phyloP scores from a whole-genome alignment of 2,797 vertebrate genomes.

The Oreonectes daqikongensis region DNA sequence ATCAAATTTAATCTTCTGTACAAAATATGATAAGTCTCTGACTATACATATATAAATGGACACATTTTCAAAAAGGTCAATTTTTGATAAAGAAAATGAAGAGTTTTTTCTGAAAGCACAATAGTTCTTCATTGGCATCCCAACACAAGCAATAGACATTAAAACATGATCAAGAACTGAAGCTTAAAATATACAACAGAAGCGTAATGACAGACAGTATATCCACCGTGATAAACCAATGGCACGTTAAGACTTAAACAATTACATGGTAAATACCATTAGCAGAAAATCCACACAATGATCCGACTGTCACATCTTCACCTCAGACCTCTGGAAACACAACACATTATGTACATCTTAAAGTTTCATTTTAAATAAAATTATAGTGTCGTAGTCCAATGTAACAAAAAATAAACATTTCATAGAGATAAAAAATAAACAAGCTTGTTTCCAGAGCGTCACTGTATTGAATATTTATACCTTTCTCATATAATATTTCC shows the following conservation, averaged over 20 bases:
- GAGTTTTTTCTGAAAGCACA: constrained; percentile 20
- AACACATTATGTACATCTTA: constrained; percentile 47
- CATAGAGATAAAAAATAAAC: constrained; percentile 41
- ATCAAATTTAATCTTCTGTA: constrained; percentile 19
- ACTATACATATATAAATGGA: constrained; percentile 14
- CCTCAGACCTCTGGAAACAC: constrained; percentile 23
- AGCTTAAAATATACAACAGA: constrained; percentile 31
- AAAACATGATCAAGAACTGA: constrained; percentile 27
- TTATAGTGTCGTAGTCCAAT: constrained; percentile 46
- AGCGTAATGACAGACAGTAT: constrained; percentile 36
- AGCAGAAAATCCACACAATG: constrained; percentile 42
- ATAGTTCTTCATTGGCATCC: constrained; percentile 10
- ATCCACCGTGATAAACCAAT: constrained; percentile 46
- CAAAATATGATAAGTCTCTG: background rate
- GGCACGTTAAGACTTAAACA: constrained; percentile 47
- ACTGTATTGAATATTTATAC: constrained; percentile 10
- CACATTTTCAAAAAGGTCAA: constrained; percentile 11
- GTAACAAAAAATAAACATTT: constrained; percentile 46
- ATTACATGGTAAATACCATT: constrained; percentile 53
- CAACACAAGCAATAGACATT: constrained; percentile 29
- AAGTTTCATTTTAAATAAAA: constrained; percentile 50
- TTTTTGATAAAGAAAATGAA: background rate
- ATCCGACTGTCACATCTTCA: constrained; percentile 44
- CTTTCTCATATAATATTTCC: constrained; percentile 6
- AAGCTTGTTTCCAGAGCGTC: constrained; percentile 24